Conservation (phyloP, 1,140 invertebrate species). For the Drosophila nigrodunni region DNA sequence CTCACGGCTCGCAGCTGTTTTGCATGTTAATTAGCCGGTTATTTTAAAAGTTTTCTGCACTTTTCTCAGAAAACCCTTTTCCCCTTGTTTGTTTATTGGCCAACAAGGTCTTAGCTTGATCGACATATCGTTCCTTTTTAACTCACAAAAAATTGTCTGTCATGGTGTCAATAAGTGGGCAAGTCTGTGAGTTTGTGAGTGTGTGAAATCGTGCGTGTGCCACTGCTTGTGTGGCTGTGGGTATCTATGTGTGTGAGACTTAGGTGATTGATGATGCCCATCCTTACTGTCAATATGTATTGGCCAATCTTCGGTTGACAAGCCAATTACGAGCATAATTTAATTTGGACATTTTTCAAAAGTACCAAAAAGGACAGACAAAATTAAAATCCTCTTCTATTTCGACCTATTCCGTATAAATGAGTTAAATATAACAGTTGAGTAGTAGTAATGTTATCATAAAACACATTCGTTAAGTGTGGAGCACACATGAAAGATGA, state of each 20-base stretch:
- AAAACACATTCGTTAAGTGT: background rate
- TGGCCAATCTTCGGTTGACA: slow-evolving; percentile 26
- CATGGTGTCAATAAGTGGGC: slow-evolving; percentile 26
- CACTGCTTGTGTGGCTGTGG: background rate
- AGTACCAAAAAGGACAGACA: background rate
- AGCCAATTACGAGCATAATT: slow-evolving; percentile 31
- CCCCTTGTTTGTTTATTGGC: slow-evolving; percentile 44
- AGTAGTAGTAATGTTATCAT: background rate
- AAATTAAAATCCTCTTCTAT: background rate
- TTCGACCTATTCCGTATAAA: slow-evolving; percentile 16
- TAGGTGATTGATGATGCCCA: slow-evolving; percentile 39
- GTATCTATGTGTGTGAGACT: background rate
- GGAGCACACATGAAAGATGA: too few relatives aligned
- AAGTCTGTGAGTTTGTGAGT: slow-evolving; percentile 1
- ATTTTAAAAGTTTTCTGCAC: slow-evolving; percentile 27
- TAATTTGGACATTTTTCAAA: slow-evolving; percentile 36
- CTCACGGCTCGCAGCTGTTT: slow-evolving; percentile 33
- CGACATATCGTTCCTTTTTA: slow-evolving; percentile 46
- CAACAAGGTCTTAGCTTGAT: slow-evolving; percentile 59
- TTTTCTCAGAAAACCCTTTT: slow-evolving; percentile 37
- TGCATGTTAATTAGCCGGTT: slow-evolving; percentile 67
- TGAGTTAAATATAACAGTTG: slow-evolving; percentile 20
- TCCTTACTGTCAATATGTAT: slow-evolving; percentile 7
- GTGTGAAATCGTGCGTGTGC: slow-evolving; percentile 12
- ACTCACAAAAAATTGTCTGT: slow-evolving; percentile 37